Conservation (phyloP, 2,797 vertebrate genomes). For the Periparus ater region DNA sequence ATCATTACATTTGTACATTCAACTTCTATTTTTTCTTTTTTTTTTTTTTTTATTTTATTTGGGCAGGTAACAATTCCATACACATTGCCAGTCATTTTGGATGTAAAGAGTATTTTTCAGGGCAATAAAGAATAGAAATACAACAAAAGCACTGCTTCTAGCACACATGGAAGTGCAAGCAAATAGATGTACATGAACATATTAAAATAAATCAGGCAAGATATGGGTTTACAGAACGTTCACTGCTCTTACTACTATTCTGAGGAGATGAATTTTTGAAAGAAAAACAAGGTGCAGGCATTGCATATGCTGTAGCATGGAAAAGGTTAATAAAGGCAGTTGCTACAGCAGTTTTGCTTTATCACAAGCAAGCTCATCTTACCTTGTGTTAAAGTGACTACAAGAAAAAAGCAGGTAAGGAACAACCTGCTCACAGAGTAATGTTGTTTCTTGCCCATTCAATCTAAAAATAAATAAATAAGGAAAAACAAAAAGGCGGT, state of each 20-base stretch:
- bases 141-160: neutral
- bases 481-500: neutral
- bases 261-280: neutral
- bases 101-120: neutral
- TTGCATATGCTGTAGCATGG: neutral
- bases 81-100: neutral
- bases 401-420: neutral
- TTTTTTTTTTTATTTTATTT: neutral
- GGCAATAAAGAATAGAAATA: neutral
- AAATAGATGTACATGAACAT: neutral
- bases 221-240: neutral
- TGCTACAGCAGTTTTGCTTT: neutral
- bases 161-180: neutral
- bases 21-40: neutral
- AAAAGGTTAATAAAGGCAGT: neutral
- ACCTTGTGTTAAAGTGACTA: neutral
- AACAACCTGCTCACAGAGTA: neutral
- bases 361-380: neutral
- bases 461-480: slow-evolving; percentile 8
- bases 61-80: neutral
- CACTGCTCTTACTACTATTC: neutral
- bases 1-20: neutral
- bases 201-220: neutral
- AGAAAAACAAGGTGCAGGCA: neutral
- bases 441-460: neutral